Base-by-base conservation (phyloP, 2,797 vertebrate species). In the Crocidura indochinensis region DNA sequence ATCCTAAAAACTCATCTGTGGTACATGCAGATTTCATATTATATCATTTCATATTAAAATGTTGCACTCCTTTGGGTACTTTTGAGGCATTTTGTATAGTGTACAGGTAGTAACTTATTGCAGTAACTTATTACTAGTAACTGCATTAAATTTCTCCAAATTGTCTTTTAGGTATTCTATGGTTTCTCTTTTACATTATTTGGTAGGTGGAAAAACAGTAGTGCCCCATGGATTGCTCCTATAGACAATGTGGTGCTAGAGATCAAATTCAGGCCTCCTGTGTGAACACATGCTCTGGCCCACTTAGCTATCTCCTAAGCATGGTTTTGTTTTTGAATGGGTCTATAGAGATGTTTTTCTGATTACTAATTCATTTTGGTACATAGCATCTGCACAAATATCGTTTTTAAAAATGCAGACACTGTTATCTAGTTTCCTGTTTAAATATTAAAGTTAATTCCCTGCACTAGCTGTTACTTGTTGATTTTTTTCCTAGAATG, bases 81-180 rank as follows among this genome's bases (percentile, higher is more conserved):
- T 90, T 56, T 67, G n/a, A 72, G 31, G 14, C 2, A 82, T 24
- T 84, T 68, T 46, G 19, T 46, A 51, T 19, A 29, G 62, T 73
- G 4, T 8, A 15, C 8, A 38, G 4, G 12, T 3, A 72, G 29
- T 51, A 6, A 12, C 51, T 53, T 53, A 38, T 38, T 38, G 38
- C 5, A 38, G 38, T 38, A 38, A 38, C 38, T 9, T 38, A 60
- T 49, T 64, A 56, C 11, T 0, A 2, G 53, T 69, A 3, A 51
- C 17, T 69, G 20, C 75, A 68, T 67, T 62, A 6, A 24, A 60
- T 38, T 92, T 93, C 84, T 64, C 14, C 17, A 75, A 76, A 47
- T 14, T 67, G 15, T 24, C 47, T 31, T 47, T 80, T 29, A 62
- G 26, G 19, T n/a, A 22, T 29, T 3, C n/a, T 24, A 5, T 64